Conservation (phyloP, 2,113 vertebrate genomes). For the Gallinago jamesoni region DNA sequence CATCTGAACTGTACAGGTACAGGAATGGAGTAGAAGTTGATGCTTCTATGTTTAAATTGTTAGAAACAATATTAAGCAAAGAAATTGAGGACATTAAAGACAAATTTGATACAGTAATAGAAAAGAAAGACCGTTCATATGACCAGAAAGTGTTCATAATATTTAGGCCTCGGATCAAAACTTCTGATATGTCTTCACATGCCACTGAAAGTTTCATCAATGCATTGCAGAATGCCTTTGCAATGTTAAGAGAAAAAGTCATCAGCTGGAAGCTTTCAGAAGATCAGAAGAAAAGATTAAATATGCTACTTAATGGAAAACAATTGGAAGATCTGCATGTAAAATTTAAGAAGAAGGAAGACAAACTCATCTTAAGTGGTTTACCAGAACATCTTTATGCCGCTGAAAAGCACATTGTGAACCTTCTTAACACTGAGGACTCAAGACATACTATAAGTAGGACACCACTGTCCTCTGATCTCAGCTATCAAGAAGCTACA, state of each 20-base stretch:
- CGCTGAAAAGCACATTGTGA: not conserved
- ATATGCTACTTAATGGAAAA: not conserved
- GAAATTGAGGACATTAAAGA: constrained; percentile 58
- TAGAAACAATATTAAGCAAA: constrained; percentile 21
- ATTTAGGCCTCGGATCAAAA: constrained; percentile 48
- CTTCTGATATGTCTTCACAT: constrained; percentile 54
- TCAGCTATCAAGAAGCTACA: not conserved
- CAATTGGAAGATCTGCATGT: not conserved
- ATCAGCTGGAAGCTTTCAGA: not conserved
- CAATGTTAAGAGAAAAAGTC: constrained; percentile 9
- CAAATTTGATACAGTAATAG: constrained; percentile 11
- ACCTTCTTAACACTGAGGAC: not conserved
- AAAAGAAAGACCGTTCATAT: not conserved
- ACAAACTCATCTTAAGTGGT: constrained; percentile 3
- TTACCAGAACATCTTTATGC: not conserved
- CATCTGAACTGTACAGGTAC: not conserved
- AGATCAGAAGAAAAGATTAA: not conserved
- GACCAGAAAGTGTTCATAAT: not conserved
- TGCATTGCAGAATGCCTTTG: constrained; percentile 40
- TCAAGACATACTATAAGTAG: not conserved
- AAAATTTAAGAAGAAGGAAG: not conserved
- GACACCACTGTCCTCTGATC: not conserved
- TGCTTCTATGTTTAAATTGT: constrained; percentile 23
- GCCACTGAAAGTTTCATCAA: constrained; percentile 63
- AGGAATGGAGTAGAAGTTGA: constrained; percentile 42